These are phyloP conservation scores for Andrena praecox DNA, from an alignment of 2,888 invertebrate species.

Conservation along the genomic window DNA sequence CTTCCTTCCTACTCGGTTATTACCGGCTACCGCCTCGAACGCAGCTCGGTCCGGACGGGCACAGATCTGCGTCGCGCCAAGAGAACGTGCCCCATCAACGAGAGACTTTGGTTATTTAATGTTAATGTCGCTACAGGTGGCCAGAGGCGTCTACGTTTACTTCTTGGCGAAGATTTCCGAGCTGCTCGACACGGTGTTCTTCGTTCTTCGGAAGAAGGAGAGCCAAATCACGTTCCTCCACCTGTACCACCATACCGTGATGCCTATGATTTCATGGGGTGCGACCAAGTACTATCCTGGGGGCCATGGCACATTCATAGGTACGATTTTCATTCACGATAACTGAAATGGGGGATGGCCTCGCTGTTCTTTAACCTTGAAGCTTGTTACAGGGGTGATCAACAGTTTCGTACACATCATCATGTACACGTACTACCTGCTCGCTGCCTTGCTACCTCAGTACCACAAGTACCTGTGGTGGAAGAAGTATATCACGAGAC, in stretches of 20 bases:
- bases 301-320: conserved; percentile 95
- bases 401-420: conserved; percentile 98
- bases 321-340: conserved; percentile 67
- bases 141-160: conserved; percentile 92
- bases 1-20: background rate
- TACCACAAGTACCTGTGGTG: conserved; percentile 96
- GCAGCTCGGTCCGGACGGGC: background rate
- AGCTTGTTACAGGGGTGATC: conserved; percentile 88
- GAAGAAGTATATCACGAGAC: conserved; percentile 96
- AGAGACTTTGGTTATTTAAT: too few relatives aligned
- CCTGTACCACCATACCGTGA: conserved; percentile 97
- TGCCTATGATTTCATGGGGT: conserved; percentile 98
- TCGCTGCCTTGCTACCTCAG: conserved; percentile 95
- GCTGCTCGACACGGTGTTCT: conserved; percentile 96
- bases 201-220: conserved; percentile 96
- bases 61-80: background rate
- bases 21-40: background rate
- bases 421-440: conserved; percentile 97
- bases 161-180: conserved; percentile 96
- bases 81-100: too few relatives aligned
- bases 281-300: conserved; percentile 94
- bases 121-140: conserved; percentile 85
- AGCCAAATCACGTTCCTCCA: conserved; percentile 96
- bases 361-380: background rate
- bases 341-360: background rate